A percentile compares a stretch with the other conserved stretches of the same genome.
phyloP scores from a whole-genome alignment of 2,113 vertebrate species.

The Sorex araneus region DNA sequence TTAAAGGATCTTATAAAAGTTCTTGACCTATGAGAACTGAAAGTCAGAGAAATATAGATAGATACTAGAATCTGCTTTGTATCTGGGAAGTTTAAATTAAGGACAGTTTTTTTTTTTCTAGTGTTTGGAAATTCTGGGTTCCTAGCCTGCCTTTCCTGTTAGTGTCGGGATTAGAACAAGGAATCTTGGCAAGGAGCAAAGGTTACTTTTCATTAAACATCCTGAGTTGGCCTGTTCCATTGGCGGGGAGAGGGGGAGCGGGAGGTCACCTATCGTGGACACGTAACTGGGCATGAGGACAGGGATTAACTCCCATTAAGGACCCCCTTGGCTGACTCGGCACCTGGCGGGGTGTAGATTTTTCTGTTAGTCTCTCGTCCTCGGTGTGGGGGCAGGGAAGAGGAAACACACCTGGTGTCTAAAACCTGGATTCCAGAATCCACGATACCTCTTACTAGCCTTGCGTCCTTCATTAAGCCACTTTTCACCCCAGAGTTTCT shows the following conservation, averaged over 20 bases:
- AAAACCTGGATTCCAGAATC: not conserved
- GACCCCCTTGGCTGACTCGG: accelerated
- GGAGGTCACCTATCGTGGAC: conserved; percentile 15
- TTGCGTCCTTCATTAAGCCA: not conserved
- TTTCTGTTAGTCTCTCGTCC: not conserved
- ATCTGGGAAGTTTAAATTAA: no score
- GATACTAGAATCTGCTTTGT: no score
- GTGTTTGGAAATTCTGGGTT: no score
- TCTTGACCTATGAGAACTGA: no score
- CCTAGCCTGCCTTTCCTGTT: conserved; percentile 55
- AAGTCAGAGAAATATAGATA: no score
- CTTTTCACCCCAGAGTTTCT: not conserved
- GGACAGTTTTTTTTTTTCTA: no score
- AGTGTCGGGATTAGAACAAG: conserved; percentile 47
- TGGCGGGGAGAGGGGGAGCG: not conserved
- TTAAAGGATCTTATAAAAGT: no score
- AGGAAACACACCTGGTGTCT: not conserved
- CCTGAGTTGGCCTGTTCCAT: conserved; percentile 15
- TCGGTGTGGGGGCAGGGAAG: not conserved
- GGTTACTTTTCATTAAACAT: conserved; percentile 63
- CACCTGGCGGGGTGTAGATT: accelerated
- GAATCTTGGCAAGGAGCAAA: conserved; percentile 60
- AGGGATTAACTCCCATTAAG: not conserved
- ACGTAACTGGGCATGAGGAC: not conserved
- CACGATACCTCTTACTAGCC: not conserved